A percentile compares a stretch with the other conserved stretches of the same genome.
Conservation (phyloP, 2,888 invertebrate species). For the Xestia c-nigrum region DNA sequence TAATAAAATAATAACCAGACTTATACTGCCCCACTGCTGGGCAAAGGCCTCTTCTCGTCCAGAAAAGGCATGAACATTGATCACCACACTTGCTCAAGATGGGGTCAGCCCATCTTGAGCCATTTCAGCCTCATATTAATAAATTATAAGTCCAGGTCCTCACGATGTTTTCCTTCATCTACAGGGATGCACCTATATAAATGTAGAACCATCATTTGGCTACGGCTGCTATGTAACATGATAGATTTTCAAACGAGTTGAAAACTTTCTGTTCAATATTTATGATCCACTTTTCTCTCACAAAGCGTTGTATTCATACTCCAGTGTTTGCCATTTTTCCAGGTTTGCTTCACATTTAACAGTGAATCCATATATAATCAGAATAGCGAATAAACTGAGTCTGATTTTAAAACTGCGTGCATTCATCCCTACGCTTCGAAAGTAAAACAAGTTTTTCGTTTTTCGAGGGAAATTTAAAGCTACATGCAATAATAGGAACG, state of each 20-base stretch:
- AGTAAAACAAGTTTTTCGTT: background rate
- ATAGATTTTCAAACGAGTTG: constrained; percentile 62
- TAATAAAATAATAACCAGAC: too few relatives aligned
- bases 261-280: constrained; percentile 74
- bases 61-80: too few relatives aligned
- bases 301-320: constrained; percentile 68
- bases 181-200: background rate
- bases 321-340: constrained; percentile 64
- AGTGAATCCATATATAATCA: constrained; percentile 24
- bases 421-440: background rate
- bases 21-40: too few relatives aligned
- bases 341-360: constrained; percentile 62
- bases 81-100: too few relatives aligned
- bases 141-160: too few relatives aligned
- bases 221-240: constrained; percentile 47
- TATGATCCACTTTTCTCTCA: constrained; percentile 71
- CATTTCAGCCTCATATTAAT: too few relatives aligned
- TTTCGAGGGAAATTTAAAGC: background rate
- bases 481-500: background rate
- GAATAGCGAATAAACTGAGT: background rate
- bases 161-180: background rate
- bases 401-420: background rate
- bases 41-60: too few relatives aligned
- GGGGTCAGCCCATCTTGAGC: too few relatives aligned
- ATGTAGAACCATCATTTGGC: constrained; percentile 27